Conservation (phyloP, 2,113 vertebrate species). For the Crotophaga sulcirostris region DNA sequence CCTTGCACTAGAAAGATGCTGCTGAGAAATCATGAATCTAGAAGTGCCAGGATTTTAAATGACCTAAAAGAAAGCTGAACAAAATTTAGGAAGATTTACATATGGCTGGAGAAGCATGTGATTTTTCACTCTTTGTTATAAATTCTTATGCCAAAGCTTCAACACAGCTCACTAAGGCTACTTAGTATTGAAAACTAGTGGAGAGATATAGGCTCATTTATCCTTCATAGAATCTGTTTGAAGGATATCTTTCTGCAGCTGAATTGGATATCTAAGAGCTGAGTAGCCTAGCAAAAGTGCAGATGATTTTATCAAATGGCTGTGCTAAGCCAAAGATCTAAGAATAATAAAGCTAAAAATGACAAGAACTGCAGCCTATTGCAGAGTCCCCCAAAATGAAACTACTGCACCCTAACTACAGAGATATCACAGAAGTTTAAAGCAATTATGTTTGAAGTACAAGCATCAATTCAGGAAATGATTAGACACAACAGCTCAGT, state of each 20-base stretch:
- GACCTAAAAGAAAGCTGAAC: neutral
- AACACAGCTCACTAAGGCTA: neutral
- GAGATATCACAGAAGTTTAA: neutral
- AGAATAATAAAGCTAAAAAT: neutral
- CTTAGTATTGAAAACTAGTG: neutral
- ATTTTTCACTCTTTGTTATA: neutral
- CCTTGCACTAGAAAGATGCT: neutral
- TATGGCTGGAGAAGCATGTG: neutral
- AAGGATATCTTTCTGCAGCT: neutral
- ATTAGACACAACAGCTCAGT: neutral
- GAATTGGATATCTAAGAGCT: neutral
- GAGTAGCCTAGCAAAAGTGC: neutral
- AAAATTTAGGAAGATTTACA: neutral
- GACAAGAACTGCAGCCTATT: neutral
- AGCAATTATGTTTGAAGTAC: neutral
- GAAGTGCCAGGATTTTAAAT: neutral
- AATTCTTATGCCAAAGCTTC: neutral
- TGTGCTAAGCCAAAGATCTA: neutral
- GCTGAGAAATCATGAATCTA: neutral
- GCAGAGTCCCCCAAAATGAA: neutral
- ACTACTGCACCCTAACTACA: neutral
- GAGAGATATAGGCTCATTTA: neutral
- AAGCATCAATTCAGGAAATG: neutral
- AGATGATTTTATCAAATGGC: neutral
- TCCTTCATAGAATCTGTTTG: neutral